Conservation (phyloP, 2,113 vertebrate genomes). For the Sterrhoptilus dennistouni region DNA sequence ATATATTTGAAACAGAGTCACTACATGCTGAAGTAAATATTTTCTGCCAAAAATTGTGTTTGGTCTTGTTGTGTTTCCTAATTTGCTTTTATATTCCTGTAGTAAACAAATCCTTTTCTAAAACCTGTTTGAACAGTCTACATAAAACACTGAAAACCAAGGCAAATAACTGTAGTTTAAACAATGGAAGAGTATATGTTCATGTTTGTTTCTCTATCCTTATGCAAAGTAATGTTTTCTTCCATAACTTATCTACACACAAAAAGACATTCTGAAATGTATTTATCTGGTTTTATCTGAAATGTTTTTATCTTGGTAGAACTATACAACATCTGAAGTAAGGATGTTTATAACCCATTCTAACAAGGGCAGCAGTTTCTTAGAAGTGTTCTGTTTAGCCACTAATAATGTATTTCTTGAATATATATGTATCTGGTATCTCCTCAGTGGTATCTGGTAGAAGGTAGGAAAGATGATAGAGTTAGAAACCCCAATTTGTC, state of each 20-base stretch:
- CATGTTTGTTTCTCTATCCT: not conserved
- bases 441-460: not conserved
- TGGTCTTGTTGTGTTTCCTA: not conserved
- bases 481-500: not conserved
- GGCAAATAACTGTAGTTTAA: not conserved
- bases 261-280: not conserved
- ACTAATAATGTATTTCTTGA: not conserved
- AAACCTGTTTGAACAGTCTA: not conserved
- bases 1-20: not conserved
- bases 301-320: not conserved
- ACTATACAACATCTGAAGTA: not conserved
- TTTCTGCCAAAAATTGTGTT: not conserved
- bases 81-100: not conserved
- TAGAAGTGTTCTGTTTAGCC: not conserved
- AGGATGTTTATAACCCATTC: not conserved
- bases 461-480: not conserved
- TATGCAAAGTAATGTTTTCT: not conserved
- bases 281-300: not conserved
- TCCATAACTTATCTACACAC: not conserved
- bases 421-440: not conserved
- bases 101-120: not conserved
- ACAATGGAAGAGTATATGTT: not conserved
- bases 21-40: not conserved
- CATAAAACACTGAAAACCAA: not conserved
- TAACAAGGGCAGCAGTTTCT: not conserved